Evolutionary conservation across 2,888 invertebrate species (phyloP).

Genomic region (Labia minor): DNA sequence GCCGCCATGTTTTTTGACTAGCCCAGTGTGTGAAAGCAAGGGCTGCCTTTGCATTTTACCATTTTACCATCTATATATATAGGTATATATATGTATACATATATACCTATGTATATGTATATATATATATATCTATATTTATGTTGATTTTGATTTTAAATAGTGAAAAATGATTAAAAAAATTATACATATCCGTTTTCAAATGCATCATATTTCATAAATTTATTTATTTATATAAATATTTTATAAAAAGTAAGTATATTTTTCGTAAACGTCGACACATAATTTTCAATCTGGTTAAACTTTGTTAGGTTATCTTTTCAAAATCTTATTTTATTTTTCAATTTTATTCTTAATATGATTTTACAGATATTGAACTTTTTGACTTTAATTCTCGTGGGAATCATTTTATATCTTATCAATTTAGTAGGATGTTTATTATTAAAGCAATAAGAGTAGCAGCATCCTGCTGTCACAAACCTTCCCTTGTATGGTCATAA

Average conservation of each 20-base stretch:
- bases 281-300: not conserved
- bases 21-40: too few relatives aligned
- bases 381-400: too few relatives aligned
- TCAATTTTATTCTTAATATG: not conserved
- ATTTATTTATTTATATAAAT: not conserved
- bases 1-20: too few relatives aligned
- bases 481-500: slow-evolving; percentile 2
- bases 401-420: too few relatives aligned
- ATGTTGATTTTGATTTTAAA: not conserved
- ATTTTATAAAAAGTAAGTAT: not conserved
- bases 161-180: not conserved
- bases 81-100: too few relatives aligned
- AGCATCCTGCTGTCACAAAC: not conserved
- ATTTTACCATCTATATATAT: too few relatives aligned
- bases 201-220: slow-evolving; percentile 2
- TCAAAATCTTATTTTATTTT: not conserved
- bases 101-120: too few relatives aligned
- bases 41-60: too few relatives aligned
- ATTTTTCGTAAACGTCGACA: not conserved
- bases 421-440: not conserved
- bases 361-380: too few relatives aligned
- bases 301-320: not conserved
- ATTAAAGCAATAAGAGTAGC: not conserved
- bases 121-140: not conserved
- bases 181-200: not conserved